Percentiles rank a stretch among this genome's conserved stretches.
Evolutionary conservation across 2,113 vertebrate species (phyloP).

Genomic region (Pseudopipra pipra): DNA sequence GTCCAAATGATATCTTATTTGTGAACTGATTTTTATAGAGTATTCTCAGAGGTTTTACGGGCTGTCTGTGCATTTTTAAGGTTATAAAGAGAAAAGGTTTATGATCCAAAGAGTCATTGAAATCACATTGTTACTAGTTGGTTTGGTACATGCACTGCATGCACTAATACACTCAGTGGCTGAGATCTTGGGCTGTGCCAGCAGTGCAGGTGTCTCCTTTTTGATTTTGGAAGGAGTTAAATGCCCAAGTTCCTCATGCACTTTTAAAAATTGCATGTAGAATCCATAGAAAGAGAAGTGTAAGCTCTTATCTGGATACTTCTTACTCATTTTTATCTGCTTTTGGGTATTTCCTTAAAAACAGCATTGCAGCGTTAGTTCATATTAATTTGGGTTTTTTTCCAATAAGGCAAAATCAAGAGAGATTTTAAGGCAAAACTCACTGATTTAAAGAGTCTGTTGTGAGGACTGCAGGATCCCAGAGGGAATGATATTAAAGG

Average conservation of each 20-base stretch:
- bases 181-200: neutral
- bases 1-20: neutral
- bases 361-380: neutral
- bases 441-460: neutral
- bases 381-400: fast-evolving
- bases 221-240: neutral
- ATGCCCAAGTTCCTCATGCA: neutral
- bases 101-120: neutral
- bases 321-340: neutral
- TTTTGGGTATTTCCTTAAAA: neutral
- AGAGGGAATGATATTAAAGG: neutral
- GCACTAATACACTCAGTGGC: neutral
- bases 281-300: neutral
- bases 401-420: neutral
- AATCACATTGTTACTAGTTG: neutral
- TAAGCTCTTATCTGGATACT: neutral
- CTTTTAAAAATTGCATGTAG: fast-evolving
- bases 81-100: neutral
- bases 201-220: neutral
- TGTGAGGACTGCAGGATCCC: neutral
- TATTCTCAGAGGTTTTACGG: neutral
- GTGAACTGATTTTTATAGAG: neutral
- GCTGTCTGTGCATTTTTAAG: neutral
- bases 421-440: neutral
- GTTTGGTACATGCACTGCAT: neutral